Conservation (phyloP, 2,888 invertebrate genomes). For the Tipula helvola region DNA sequence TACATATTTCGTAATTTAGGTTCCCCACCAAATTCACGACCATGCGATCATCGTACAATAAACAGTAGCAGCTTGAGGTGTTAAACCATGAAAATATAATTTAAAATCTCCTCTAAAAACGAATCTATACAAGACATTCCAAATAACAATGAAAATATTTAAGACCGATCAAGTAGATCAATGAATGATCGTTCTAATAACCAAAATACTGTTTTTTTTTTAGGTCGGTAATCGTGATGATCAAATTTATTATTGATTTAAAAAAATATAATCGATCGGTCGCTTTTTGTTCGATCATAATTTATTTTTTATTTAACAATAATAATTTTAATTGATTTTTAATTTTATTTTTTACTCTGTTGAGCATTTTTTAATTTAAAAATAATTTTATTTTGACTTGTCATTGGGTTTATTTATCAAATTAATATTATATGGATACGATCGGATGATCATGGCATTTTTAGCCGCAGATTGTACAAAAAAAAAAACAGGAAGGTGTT, state of each 20-base stretch:
- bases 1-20: too few species aligned
- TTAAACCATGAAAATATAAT: conserved; percentile 9
- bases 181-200: neutral
- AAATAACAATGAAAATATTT: neutral
- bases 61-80: conserved; percentile 7
- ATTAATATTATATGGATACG: neutral
- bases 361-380: neutral
- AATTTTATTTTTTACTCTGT: neutral
- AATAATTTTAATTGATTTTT: conserved; percentile 4
- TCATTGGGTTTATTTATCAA: conserved; percentile 4
- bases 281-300: neutral
- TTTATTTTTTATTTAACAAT: neutral
- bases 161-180: neutral
- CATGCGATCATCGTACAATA: neutral
- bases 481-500: neutral
- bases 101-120: neutral
- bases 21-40: neutral
- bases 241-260: conserved; percentile 4
- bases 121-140: neutral
- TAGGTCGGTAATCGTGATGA: neutral
- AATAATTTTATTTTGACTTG: neutral
- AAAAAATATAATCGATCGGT: neutral
- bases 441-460: neutral
- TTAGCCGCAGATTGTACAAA: too few species aligned
- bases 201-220: neutral